These are phyloP conservation scores for Himalopsyche phryganea DNA, from an alignment of 1,140 invertebrate species.

Conservation along the genomic window DNA sequence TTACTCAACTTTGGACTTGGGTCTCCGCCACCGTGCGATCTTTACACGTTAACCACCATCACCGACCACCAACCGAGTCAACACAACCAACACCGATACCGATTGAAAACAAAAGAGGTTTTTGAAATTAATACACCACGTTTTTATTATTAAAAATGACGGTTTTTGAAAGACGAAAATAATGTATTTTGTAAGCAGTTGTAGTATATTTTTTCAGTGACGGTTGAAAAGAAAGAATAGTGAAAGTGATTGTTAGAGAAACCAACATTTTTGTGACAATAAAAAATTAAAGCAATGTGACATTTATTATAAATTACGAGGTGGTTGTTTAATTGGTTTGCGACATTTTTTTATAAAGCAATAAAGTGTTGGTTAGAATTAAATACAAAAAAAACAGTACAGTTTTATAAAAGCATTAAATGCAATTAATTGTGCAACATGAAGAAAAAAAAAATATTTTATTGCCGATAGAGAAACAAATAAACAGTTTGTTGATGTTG, in stretches of 20 bases:
- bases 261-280: no score
- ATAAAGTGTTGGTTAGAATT: background rate
- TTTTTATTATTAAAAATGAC: no score
- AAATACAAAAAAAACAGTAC: constrained; percentile 4
- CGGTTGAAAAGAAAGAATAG: no score
- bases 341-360: constrained; percentile 10
- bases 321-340: background rate
- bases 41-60: constrained; percentile 7
- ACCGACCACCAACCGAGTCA: constrained; percentile 1
- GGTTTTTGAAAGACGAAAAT: background rate
- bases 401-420: background rate
- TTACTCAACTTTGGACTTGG: constrained; percentile 56
- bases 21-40: constrained; percentile 36
- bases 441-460: no score
- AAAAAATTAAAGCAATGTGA: no score
- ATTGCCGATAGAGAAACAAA: no score
- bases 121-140: no score
- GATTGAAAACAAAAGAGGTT: background rate
- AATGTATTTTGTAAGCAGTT: background rate
- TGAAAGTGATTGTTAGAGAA: no score
- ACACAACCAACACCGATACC: constrained; percentile 10
- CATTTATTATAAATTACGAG: no score
- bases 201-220: no score
- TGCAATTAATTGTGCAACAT: background rate
- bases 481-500: no score